Evolutionary conservation across 2,888 invertebrate genomes (phyloP), one percentile per base, ranked within the genome.

Genomic region (Lomographa bimaculata): DNA sequence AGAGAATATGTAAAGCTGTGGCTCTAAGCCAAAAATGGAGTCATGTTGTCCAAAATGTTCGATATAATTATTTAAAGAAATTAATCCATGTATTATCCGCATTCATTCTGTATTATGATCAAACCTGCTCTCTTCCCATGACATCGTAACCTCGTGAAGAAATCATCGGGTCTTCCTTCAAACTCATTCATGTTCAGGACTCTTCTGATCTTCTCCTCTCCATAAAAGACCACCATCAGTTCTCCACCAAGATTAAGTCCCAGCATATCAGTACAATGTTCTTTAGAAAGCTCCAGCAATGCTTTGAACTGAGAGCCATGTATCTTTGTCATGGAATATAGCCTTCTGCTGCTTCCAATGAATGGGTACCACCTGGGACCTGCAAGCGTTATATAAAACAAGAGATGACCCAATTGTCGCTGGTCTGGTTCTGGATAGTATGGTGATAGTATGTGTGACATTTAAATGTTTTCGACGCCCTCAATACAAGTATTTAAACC

Each of bases 91-190:
- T n/a, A n/a, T n/a, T n/a, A n/a, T n/a, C n/a, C n/a, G n/a, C n/a
- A n/a, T n/a, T n/a, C n/a, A n/a, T n/a, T n/a, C n/a, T n/a, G n/a
- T n/a, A n/a, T n/a, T n/a, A n/a, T n/a, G n/a, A n/a, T 40, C 54
- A 57, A 60, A 91, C 93, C 93, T 36, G 89, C 71, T 57, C 90
- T 71, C 67, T 90, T 84, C 5, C 92, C 91, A 47, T 91, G 91
- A 0, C 92, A 82, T 24, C 92, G 77, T 23, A 91, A 64, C 36
- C 87, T 78, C 60, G 91, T 92, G 60, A 92, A 91, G 57, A 91
- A 92, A 5, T 91, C 92, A 54, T 91, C 90, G 0, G 92, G 93
- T 36, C 93, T 78, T 1, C 91, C 92, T 46, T 91, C 90, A 47
- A 92, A 91, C 33, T 91, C 91, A 3, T 91, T 91, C 16, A 79